phyloP scores from a whole-genome alignment of 2,797 vertebrate genomes.

The Rhadinocentrus ornatus region DNA sequence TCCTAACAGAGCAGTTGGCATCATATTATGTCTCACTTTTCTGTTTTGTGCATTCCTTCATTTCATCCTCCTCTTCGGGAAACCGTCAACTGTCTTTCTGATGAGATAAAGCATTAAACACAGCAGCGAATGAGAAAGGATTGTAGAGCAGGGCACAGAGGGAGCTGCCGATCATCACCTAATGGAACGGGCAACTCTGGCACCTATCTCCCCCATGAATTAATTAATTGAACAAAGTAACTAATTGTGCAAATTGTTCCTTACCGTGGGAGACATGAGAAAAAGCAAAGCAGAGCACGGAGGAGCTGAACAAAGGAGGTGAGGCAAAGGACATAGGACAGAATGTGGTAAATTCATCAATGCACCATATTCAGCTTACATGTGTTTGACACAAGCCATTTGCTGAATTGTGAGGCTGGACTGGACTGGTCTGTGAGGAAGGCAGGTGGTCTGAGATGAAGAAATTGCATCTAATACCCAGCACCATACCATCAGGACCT shows the following conservation, averaged over 20 bases:
- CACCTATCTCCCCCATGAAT: constrained; percentile 45
- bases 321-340: constrained; percentile 1
- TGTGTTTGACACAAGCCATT: constrained; percentile 24
- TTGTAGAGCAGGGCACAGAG: background rate
- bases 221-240: constrained; percentile 69
- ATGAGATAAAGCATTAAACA: constrained; percentile 61
- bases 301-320: constrained; percentile 34
- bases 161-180: constrained; percentile 59
- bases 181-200: constrained; percentile 26
- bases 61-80: constrained; percentile 27
- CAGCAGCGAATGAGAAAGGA: constrained; percentile 1
- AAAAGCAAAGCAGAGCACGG: background rate
- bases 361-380: constrained; percentile 5
- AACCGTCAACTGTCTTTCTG: constrained; percentile 34
- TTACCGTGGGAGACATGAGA: constrained; percentile 16
- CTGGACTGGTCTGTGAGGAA: constrained; percentile 17
- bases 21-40: constrained; percentile 43
- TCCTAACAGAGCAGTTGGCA: constrained; percentile 38
- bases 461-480: constrained; percentile 27
- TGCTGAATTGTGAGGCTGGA: constrained; percentile 24
- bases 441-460: constrained; percentile 48
- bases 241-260: constrained; percentile 62
- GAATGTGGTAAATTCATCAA: constrained; percentile 21
- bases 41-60: constrained; percentile 12
- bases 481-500: constrained; percentile 15